Evolutionary conservation across 2,113 vertebrate genomes (phyloP).

Genomic region (Dissostichus mawsoni): DNA sequence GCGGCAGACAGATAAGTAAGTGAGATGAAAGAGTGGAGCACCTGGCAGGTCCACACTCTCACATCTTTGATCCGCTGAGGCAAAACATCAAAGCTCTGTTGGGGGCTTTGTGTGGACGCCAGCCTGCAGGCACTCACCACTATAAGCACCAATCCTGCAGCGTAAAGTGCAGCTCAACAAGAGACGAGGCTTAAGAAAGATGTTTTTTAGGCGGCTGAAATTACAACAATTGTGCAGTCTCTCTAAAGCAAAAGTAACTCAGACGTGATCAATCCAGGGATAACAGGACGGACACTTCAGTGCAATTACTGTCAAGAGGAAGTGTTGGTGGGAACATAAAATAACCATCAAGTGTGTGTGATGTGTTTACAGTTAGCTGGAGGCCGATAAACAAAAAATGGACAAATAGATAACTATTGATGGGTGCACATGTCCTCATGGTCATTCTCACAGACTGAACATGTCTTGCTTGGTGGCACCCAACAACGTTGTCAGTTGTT

Average conservation of each 20-base stretch:
- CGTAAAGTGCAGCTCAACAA: slow-evolving; percentile 61
- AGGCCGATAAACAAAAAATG: slow-evolving; percentile 1
- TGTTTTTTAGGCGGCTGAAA: slow-evolving; percentile 50
- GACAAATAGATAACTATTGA: not conserved
- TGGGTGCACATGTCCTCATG: not conserved
- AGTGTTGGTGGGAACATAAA: slow-evolving; percentile 46
- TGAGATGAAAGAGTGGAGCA: slow-evolving; percentile 75
- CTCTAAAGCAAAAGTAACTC: slow-evolving; percentile 47
- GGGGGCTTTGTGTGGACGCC: slow-evolving; percentile 67
- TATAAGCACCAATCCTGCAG: slow-evolving; percentile 63
- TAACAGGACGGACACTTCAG: slow-evolving; percentile 52
- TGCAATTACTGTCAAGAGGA: slow-evolving; percentile 60
- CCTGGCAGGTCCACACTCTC: slow-evolving; percentile 65
- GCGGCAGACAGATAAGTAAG: slow-evolving; percentile 61
- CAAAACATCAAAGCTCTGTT: slow-evolving; percentile 75
- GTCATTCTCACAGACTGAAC: not conserved
- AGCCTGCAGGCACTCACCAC: slow-evolving; percentile 57
- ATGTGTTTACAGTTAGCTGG: slow-evolving; percentile 34
- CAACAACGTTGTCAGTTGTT: not conserved
- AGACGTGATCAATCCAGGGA: slow-evolving; percentile 56
- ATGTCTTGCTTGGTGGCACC: not conserved
- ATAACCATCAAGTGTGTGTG: not conserved
- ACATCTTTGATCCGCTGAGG: slow-evolving; percentile 77
- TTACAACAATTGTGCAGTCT: slow-evolving; percentile 58
- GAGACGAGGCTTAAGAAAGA: slow-evolving; percentile 47